Evolutionary conservation across 1,140 invertebrate species (phyloP).

Genomic region (Eriocheir sinensis): DNA sequence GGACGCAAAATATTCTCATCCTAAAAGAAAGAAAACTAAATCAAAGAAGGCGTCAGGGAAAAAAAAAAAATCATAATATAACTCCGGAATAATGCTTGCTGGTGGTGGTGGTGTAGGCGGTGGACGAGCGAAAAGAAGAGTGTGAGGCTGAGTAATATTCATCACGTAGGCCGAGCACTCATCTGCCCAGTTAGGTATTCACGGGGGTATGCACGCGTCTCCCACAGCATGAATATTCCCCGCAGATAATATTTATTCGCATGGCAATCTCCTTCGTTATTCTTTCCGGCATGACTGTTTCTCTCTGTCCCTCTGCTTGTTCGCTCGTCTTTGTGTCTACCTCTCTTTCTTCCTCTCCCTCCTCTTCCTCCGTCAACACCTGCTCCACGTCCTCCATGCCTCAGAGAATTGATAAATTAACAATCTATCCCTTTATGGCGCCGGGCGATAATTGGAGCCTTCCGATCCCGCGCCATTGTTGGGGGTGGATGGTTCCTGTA

Average conservation of each 20-base stretch:
- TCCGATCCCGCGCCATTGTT: neutral
- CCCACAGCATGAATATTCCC: neutral
- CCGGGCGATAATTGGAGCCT: conserved; percentile 11
- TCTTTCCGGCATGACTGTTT: neutral
- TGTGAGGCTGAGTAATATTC: neutral
- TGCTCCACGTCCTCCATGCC: neutral
- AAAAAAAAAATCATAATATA: neutral
- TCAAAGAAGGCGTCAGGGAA: too few relatives aligned
- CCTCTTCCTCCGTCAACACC: neutral
- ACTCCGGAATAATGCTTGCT: neutral
- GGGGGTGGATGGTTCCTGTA: neutral
- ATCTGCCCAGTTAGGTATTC: conserved; percentile 12
- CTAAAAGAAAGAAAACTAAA: too few relatives aligned
- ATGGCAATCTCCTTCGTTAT: neutral
- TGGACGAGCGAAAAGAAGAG: neutral
- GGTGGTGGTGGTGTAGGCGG: neutral
- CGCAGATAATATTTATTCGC: neutral
- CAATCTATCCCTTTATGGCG: conserved; percentile 24
- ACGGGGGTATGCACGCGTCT: neutral
- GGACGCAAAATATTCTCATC: neutral
- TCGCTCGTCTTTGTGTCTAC: neutral
- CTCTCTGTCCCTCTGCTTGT: neutral
- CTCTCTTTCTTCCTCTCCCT: neutral
- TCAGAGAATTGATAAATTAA: neutral
- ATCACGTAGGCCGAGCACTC: neutral